phyloP scores from a whole-genome alignment of 2,888 invertebrate genomes.

The Agelastica alni region DNA sequence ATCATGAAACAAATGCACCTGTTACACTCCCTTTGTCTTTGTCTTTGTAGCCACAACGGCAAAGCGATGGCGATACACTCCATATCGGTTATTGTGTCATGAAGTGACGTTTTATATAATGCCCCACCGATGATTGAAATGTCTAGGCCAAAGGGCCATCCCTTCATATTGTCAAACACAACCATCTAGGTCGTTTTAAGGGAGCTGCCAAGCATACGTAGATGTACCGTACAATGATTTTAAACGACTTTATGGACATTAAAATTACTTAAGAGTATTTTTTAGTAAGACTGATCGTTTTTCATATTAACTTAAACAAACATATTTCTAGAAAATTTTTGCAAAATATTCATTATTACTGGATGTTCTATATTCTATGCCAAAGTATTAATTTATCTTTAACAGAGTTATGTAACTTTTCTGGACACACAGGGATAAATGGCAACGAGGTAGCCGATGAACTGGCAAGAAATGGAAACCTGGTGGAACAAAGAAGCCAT shows the following conservation, averaged over 20 bases:
- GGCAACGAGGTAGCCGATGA: too few relatives aligned
- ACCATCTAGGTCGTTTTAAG: background rate
- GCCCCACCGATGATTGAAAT: slow-evolving; percentile 30
- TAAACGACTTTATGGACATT: background rate
- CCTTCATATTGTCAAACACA: slow-evolving; percentile 7
- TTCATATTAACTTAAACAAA: too few relatives aligned
- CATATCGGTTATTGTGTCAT: slow-evolving; percentile 35
- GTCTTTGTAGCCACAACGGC: slow-evolving; percentile 2
- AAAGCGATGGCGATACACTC: slow-evolving; percentile 8
- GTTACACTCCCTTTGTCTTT: slow-evolving; percentile 30
- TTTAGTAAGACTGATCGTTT: too few relatives aligned
- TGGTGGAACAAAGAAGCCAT: too few relatives aligned
- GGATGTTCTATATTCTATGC: too few relatives aligned
- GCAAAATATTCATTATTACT: too few relatives aligned
- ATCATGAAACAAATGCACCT: slow-evolving; percentile 24
- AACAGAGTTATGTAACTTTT: too few relatives aligned
- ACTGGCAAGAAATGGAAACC: too few relatives aligned
- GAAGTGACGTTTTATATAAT: slow-evolving; percentile 34
- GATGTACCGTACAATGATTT: background rate
- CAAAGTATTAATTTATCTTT: too few relatives aligned
- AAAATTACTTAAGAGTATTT: too few relatives aligned
- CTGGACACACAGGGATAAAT: too few relatives aligned
- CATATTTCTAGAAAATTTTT: too few relatives aligned
- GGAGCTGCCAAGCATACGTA: background rate
- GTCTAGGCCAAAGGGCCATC: slow-evolving; percentile 27